Base-by-base conservation (phyloP, 2,113 vertebrate genomes). In the Argyrosomus japonicus region DNA sequence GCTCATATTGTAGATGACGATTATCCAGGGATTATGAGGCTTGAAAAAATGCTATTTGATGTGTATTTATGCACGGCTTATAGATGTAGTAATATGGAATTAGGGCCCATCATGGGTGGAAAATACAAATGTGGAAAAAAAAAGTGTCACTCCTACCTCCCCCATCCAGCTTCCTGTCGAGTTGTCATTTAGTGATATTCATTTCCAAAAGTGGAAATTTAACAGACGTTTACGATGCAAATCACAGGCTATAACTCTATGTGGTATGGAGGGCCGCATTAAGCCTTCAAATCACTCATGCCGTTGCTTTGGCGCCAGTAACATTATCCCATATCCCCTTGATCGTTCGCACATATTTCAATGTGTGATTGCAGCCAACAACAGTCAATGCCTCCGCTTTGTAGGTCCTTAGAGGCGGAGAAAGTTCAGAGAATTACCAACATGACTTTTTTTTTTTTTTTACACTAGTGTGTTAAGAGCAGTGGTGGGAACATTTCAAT, bases 201-300 rank as follows among this genome's bases (percentile, higher is more conserved):
- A 88, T 93, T 93, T 92, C 74, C 83, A 90, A 91, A 93, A 92
- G 94, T 92, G 88, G 87, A 93, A 93, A 89, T 92, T 93, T 89
- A 93, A 90, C 92, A 91, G 92, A 89, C 88, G 79, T 93, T 94
- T 93, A 91, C 83, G 88, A 94, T 95, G 93, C 91, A 95, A 93
- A 95, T 95, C 89, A 80, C 87, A 74, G 88, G 88, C 93, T 84
- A 87, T 92, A 93, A 92, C 87, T 90, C 85, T 83, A n/a, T 61
- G 81, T 84, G 83, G 86, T 77, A 85, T 85, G 88, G 91, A 87
- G 82, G 87, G 86, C 75, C 5, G 69, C 91, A 91, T 94, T 95
- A 93, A 93, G 91, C 88, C 91, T 84, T 89, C 89, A 92, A 91
- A 94, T 91, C 91, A 88, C 91, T 93, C 89, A 92, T 77, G 60